phyloP scores from a whole-genome alignment of 2,113 vertebrate genomes.

The Donacobius atricapilla region DNA sequence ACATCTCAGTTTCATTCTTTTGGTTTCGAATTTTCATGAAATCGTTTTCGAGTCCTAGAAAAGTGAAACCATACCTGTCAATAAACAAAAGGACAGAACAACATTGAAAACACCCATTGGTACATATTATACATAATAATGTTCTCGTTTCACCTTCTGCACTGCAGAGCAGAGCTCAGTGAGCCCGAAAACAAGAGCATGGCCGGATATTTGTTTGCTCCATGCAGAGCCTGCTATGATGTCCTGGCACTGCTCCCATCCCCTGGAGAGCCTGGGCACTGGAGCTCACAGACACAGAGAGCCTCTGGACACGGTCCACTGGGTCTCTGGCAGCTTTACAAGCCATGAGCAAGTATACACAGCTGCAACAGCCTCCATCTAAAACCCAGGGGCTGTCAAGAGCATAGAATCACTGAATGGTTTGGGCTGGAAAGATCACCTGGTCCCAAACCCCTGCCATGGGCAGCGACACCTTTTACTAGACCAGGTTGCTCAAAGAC shows the following conservation, averaged over 20 bases:
- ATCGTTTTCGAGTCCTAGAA: constrained; percentile 87
- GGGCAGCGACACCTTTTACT: background rate
- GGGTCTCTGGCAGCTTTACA: background rate
- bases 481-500: background rate
- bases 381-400: background rate
- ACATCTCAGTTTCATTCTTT: constrained; percentile 88
- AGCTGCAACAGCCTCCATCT: background rate
- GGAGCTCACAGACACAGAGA: rapidly evolving
- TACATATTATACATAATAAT: background rate
- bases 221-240: background rate
- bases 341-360: background rate
- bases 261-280: background rate
- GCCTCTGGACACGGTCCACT: background rate
- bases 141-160: background rate
- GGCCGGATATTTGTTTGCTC: background rate
- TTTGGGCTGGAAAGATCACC: background rate
- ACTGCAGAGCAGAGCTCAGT: background rate
- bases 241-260: background rate
- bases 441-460: rapidly evolving
- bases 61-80: constrained; percentile 93
- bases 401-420: background rate
- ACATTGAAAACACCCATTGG: constrained; percentile 41
- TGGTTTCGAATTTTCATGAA: constrained; percentile 89
- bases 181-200: background rate
- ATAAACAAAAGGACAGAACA: constrained; percentile 70